phyloP scores from a whole-genome alignment of 1,140 invertebrate species.

The Elymnias hypermnestra region DNA sequence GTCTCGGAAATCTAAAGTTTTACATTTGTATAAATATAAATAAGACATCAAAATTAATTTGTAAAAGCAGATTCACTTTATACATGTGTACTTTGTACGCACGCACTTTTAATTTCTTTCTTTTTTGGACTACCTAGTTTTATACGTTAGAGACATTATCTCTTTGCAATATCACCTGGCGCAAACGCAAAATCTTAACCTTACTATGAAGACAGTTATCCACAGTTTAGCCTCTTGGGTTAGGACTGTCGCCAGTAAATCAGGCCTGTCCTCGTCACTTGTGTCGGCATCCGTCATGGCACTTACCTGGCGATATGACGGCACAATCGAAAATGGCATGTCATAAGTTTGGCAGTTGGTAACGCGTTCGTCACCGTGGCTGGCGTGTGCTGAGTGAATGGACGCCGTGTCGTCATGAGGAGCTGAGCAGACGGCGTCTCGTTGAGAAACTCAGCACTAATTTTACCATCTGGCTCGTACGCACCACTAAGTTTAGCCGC shows the following conservation, averaged over 20 bases:
- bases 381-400: conserved; percentile 65
- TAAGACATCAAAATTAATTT: no score
- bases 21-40: no score
- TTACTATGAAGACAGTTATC: conserved; percentile 3
- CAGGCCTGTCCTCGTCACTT: background rate
- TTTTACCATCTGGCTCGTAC: conserved; percentile 72
- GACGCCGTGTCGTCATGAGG: conserved; percentile 62
- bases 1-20: no score
- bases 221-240: background rate
- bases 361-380: conserved; percentile 44
- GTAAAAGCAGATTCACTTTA: no score
- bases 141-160: no score
- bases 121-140: background rate
- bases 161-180: background rate
- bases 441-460: conserved; percentile 62
- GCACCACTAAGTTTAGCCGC: conserved; percentile 77
- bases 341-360: conserved; percentile 69
- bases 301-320: conserved; percentile 44
- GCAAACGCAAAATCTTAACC: background rate
- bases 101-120: no score
- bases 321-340: conserved; percentile 56
- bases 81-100: no score
- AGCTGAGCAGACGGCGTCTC: conserved; percentile 69
- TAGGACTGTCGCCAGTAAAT: background rate
- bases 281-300: conserved; percentile 4